Base-by-base conservation (phyloP, 1,140 invertebrate species). In the Habropoda laboriosa region DNA sequence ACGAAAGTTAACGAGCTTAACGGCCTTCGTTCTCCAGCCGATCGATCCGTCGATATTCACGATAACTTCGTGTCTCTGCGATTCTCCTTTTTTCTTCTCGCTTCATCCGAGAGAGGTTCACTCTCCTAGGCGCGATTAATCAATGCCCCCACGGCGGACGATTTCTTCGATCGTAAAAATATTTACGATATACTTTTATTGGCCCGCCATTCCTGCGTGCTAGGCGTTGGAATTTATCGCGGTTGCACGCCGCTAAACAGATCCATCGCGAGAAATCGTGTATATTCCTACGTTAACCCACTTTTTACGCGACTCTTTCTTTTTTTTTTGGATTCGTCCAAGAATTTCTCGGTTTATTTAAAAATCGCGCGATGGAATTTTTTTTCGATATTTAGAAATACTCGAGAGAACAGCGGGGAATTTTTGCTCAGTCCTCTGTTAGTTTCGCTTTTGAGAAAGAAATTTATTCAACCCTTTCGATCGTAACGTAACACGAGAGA, bases 1-100 rank as follows among this genome's bases (percentile, higher is more conserved):
- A 80, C 71, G 72, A 80, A 73, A 77, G 70, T 75, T 85, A 87
- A 88, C 85, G 80, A 83, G 82, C 81, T 63, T 74, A 80, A 73
- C 79, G 64, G 57, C 40, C 74, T 77, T 47, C 51, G 74, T n/a
- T 67, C 73, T 21, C 6, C n/a, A n/a, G 35, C 16, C 76, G 81
- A 79, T 75, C 68, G 60, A 63, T 63, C 45, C 70, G 47, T 49
- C 45, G 76, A 72, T 45, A 32, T 51, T 35, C 13, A 16, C 16
- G 67, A 78, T 61, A 42, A 45, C 51, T 67, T 47, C n/a, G 30
- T 12, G n/a, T 51, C 47, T 21, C 24, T 21, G 64, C 6, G 32
- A 55, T 55, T 27, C n/a, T 27, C 40, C n/a, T n/a, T 57, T 38
- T 30, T 35, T 13, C 10, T n/a, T 47, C 10, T 8, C 27, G 7